Evolutionary conservation across 37 sponge, comb jelly and placozoan species (phyloP).

Genomic region (Spongilla lacustris): DNA sequence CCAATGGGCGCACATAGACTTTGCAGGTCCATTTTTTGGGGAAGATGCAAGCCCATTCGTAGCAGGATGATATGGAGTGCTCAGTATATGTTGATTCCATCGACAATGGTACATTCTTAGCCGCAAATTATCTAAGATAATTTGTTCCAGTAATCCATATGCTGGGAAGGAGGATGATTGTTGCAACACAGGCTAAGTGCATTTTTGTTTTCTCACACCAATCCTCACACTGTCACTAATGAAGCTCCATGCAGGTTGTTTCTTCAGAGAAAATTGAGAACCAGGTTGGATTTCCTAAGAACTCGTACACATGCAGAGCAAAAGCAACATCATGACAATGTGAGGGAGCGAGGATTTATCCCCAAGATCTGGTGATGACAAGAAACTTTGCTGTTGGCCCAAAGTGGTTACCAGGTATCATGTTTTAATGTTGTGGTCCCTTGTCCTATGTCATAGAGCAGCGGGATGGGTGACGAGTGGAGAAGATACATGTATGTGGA

Average conservation of each 20-base stretch:
- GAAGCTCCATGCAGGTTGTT: slow-evolving; percentile 44
- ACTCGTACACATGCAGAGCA: slow-evolving; percentile 14
- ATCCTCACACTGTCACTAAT: slow-evolving; percentile 37
- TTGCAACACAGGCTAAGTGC: neutral
- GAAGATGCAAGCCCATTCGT: too few relatives aligned
- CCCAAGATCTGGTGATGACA: slow-evolving; percentile 33
- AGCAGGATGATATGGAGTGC: too few relatives aligned
- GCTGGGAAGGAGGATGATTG: neutral
- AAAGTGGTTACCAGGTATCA: slow-evolving; percentile 11
- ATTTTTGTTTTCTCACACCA: slow-evolving; percentile 32
- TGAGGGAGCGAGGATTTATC: neutral
- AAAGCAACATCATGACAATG: slow-evolving; percentile 17
- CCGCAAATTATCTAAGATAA: too few relatives aligned
- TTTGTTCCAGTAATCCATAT: slow-evolving; percentile 28
- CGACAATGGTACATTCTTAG: too few relatives aligned
- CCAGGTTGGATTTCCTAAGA: slow-evolving; percentile 26
- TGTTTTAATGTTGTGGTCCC: neutral
- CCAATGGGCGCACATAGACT: too few relatives aligned
- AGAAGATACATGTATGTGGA: slow-evolving; percentile 29
- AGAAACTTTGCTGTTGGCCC: slow-evolving; percentile 19
- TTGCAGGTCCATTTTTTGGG: too few relatives aligned
- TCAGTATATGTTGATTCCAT: too few relatives aligned
- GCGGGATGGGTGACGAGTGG: neutral
- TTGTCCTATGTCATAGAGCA: slow-evolving; percentile 21
- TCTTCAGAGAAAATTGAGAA: slow-evolving; percentile 12